Evolutionary conservation across 2,797 vertebrate genomes (phyloP).

Genomic region (Coreius guichenoti): DNA sequence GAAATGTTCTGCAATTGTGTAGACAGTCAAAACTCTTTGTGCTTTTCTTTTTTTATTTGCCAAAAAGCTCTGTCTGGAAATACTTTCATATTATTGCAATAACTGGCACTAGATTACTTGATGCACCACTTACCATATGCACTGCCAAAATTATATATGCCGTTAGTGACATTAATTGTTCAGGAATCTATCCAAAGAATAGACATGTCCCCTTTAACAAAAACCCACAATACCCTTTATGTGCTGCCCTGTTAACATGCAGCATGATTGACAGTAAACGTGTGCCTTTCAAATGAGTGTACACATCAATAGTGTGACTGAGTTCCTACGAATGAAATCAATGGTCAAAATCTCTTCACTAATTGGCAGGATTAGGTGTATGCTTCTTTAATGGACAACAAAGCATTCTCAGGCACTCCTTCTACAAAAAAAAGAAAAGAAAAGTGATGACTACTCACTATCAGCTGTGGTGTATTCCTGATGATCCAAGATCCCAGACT

Average conservation of each 20-base stretch:
- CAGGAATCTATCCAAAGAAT: not conserved
- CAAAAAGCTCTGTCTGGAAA: not conserved
- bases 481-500: constrained; percentile 95
- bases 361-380: constrained; percentile 17
- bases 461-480: constrained; percentile 87
- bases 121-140: not conserved
- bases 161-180: not conserved
- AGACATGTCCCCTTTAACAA: not conserved
- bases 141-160: not conserved
- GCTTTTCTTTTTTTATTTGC: not conserved
- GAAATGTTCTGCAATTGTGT: constrained; percentile 18
- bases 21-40: not conserved
- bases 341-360: constrained; percentile 21
- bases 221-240: not conserved
- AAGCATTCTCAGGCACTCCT: not conserved
- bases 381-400: not conserved
- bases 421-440: not conserved
- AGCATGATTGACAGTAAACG: not conserved
- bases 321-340: constrained; percentile 1
- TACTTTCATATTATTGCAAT: constrained; percentile 3
- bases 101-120: not conserved
- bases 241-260: not conserved
- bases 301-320: constrained; percentile 14
- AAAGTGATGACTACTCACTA: constrained; percentile 81
- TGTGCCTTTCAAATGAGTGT: not conserved